A percentile compares a stretch with the other conserved stretches of the same genome.
Evolutionary conservation across 2,888 invertebrate genomes (phyloP).

Genomic region (Ariolimax columbianus): DNA sequence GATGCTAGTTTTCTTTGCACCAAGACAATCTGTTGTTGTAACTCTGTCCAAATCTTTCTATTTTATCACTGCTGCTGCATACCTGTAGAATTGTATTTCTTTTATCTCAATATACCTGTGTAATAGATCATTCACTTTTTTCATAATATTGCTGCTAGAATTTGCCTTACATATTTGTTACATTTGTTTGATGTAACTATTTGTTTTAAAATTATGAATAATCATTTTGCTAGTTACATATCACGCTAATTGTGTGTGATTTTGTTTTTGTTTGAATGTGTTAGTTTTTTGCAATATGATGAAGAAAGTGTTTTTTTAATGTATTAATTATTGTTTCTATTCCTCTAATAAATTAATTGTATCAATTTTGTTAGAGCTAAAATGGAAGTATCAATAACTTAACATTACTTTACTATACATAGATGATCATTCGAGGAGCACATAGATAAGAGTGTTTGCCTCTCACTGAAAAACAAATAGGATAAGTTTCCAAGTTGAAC

Average conservation of each 20-base stretch:
- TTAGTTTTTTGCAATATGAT: not conserved
- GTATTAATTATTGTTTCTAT: too few relatives aligned
- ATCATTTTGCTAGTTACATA: not conserved
- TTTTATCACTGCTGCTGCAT: not conserved
- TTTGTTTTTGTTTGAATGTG: not conserved
- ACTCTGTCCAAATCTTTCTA: slow-evolving; percentile 36
- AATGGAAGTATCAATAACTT: too few relatives aligned
- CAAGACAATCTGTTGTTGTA: slow-evolving; percentile 23
- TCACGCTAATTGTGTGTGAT: not conserved
- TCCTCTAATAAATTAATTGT: too few relatives aligned
- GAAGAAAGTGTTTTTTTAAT: not conserved
- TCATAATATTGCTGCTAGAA: not conserved
- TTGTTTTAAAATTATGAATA: not conserved
- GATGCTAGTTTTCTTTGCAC: not conserved
- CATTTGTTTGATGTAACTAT: not conserved
- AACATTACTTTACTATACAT: too few relatives aligned
- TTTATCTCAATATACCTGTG: not conserved
- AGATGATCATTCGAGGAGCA: too few relatives aligned
- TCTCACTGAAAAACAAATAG: too few relatives aligned
- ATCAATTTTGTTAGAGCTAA: too few relatives aligned
- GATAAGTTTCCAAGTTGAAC: too few relatives aligned
- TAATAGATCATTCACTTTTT: not conserved
- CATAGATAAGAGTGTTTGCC: too few relatives aligned
- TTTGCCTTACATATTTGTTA: not conserved
- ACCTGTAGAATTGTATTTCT: not conserved